Conservation (phyloP, 2,888 invertebrate genomes). For the Cosmorhoe ocellata region DNA sequence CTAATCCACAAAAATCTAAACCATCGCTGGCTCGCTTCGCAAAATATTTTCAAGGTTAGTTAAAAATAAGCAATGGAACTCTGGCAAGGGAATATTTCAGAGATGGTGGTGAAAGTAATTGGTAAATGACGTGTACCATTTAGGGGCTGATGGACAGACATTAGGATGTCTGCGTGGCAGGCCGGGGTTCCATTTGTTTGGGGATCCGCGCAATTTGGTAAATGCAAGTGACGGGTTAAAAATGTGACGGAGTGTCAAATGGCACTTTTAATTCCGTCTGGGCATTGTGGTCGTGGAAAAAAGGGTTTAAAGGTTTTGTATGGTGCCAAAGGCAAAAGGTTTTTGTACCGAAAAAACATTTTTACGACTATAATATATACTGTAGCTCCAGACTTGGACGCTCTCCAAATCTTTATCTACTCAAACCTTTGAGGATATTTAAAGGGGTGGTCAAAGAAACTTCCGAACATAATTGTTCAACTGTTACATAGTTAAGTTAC, state of each 20-base stretch:
- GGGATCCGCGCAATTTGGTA: conserved; percentile 71
- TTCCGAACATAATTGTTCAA: no score
- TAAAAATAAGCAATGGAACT: conserved; percentile 43
- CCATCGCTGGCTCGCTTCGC: conserved; percentile 41
- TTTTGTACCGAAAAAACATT: no score
- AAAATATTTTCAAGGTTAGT: neutral
- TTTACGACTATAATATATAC: no score
- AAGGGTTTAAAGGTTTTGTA: conserved; percentile 11
- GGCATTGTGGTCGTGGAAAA: conserved; percentile 29
- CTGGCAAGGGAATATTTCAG: conserved; percentile 11
- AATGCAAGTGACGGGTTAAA: conserved; percentile 67
- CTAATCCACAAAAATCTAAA: conserved; percentile 22
- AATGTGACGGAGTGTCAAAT: conserved; percentile 65
- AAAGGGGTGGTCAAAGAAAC: no score
- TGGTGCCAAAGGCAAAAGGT: no score
- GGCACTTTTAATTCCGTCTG: conserved; percentile 40
- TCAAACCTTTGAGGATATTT: no score
- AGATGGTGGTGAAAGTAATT: conserved; percentile 49
- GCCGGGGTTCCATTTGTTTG: conserved; percentile 70
- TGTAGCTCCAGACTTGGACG: no score
- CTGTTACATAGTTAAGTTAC: no score
- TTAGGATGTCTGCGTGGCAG: conserved; percentile 73
- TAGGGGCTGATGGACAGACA: conserved; percentile 77
- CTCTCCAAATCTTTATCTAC: no score
- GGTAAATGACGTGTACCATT: conserved; percentile 78